These are phyloP conservation scores for Electrona antarctica DNA, from an alignment of 2,113 vertebrate species.

Conservation along the genomic window DNA sequence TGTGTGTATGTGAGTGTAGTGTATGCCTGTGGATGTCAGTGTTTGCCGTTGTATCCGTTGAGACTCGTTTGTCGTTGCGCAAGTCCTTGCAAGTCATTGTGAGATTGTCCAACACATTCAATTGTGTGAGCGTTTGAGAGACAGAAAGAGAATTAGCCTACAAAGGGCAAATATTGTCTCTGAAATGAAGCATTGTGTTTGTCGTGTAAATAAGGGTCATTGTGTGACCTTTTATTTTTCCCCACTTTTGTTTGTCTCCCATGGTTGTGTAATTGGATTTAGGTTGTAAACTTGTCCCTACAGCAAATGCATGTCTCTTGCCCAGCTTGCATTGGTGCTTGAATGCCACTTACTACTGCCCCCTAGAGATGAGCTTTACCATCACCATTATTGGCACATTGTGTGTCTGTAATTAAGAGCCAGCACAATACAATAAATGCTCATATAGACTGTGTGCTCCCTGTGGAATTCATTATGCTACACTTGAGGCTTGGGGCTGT, in stretches of 20 bases:
- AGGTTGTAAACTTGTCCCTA: slow-evolving; percentile 24
- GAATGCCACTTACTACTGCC: slow-evolving; percentile 18
- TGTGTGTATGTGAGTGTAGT: neutral
- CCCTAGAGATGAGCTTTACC: slow-evolving; percentile 42
- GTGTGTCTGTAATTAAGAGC: slow-evolving; percentile 9
- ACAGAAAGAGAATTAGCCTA: slow-evolving; percentile 36
- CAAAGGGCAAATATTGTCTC: slow-evolving; percentile 53
- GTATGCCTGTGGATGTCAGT: neutral
- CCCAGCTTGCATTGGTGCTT: neutral
- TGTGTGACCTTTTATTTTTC: slow-evolving; percentile 50
- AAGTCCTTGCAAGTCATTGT: slow-evolving; percentile 24
- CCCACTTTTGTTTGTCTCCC: slow-evolving; percentile 5
- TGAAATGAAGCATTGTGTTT: slow-evolving; percentile 41
- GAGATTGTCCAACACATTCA: slow-evolving; percentile 11
- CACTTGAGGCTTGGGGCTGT: neutral
- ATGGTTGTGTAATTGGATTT: slow-evolving; percentile 40
- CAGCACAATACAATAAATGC: neutral
- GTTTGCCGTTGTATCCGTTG: neutral
- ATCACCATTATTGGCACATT: neutral
- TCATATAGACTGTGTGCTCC: neutral
- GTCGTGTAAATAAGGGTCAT: slow-evolving; percentile 49
- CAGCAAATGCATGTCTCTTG: slow-evolving; percentile 23
- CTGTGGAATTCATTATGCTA: slow-evolving; percentile 33
- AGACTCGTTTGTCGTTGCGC: slow-evolving; percentile 54
- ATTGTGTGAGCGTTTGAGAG: slow-evolving; percentile 26